Conservation (phyloP, 2,113 vertebrate genomes). For the Grantiella picta region DNA sequence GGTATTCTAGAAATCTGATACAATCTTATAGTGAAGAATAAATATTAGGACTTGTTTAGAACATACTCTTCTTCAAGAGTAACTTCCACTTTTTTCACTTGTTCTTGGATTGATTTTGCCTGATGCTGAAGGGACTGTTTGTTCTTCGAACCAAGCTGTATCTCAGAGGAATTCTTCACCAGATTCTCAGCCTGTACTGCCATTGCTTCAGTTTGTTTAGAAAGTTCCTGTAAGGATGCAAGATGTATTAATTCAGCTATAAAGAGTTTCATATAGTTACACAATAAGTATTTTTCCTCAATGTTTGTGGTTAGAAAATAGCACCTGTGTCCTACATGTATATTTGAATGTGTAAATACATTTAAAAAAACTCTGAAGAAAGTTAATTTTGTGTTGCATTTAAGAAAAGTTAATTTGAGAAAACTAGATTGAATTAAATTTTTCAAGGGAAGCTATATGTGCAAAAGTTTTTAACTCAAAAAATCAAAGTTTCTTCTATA, state of each 20-base stretch:
- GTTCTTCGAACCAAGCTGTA: conserved; percentile 83
- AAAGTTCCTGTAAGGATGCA: conserved; percentile 79
- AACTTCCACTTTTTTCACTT: conserved; percentile 80
- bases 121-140: conserved; percentile 81
- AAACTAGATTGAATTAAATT: not conserved
- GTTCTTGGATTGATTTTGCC: conserved; percentile 80
- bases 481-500: not conserved
- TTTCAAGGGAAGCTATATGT: not conserved
- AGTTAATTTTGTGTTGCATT: not conserved
- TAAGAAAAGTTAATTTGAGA: not conserved
- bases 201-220: conserved; percentile 76
- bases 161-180: conserved; percentile 83
- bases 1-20: conserved; percentile 38
- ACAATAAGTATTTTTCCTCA: not conserved
- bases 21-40: conserved; percentile 51
- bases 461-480: not conserved
- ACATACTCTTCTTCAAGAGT: conserved; percentile 88
- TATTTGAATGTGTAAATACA: not conserved
- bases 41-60: conserved; percentile 71
- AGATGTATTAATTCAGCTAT: not conserved
- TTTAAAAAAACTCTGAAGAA: not conserved
- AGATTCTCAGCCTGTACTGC: conserved; percentile 79
- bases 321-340: not conserved
- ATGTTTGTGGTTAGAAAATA: not conserved
- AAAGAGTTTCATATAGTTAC: not conserved